Evolutionary conservation across 2,113 vertebrate genomes (phyloP), one percentile per base, ranked within the genome.

Genomic region (Caranx melampygus): DNA sequence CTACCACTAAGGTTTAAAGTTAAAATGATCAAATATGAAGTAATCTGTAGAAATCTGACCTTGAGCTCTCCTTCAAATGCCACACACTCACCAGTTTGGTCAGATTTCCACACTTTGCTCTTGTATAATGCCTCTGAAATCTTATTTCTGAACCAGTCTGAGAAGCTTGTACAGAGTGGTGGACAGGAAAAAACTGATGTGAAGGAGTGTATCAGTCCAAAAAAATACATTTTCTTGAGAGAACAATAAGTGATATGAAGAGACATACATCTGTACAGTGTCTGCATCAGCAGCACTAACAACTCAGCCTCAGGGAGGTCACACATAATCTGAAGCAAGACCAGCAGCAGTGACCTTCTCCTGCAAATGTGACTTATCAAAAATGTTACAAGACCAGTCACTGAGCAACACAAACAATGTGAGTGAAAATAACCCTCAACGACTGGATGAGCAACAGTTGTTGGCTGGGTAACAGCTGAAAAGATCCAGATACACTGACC

Each of bases 191-290:
- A 74, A 45, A 33, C 44, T 59, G 16, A 49, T 40, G 40, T 51
- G 9, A 74, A 59, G 15, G 13, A 26, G 11, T 81, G 77, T 26
- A 52, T 1, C 11, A 61, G 14, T 52, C 16, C 4, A 8, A 33
- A 37, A 15, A 14, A 54, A 72, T 62, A 61, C 40, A 37, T 14
- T 31, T 57, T 37, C 47, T n/a, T 5, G 12, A 40, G 64, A 62
- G 37, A 76, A 63, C 47, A 63, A 80, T 51, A 34, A 40, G 14
- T 26, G 47, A 42, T 16, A 34, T 67, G 33, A 34, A 9, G 49
- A 58, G 44, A 37, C 45, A 47, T 42, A 20, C 31, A 63, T 37
- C 37, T 44, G 34, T 31, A 9, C 35, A 26, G 26, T 2, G 15
- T 35, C 59, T 52, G 35, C 0, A 18, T 72, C 49, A 37, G 21